Evolutionary conservation across 2,888 invertebrate species (phyloP), one percentile per base, ranked within the genome.

Genomic region (Nebria salina): DNA sequence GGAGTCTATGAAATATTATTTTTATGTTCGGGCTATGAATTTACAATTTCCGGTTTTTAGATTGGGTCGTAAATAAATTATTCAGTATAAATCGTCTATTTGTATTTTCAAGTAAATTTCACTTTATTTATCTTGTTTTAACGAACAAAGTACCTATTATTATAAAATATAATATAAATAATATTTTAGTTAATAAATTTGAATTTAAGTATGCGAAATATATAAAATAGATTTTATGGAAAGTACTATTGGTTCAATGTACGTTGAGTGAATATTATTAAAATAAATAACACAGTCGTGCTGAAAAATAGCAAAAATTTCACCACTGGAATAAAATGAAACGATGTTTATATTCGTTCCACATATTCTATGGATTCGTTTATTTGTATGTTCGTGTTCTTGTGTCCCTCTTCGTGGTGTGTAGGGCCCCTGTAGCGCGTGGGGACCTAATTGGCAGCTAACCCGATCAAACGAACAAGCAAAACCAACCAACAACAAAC

Each of bases 391-490:
- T 70, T 5, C 34, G 70, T 70, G 20, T 70, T 25, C n/a, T 66
- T n/a, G 8, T 66, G 13, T 7, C 20, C 11, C 70, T 34, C 20
- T 2, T 70, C 25, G 20, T 25, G 70, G 70, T 70, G 25, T 70
- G 70, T 70, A 34, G 70, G 11, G 70, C 54, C 70, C 70, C 70
- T 34, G 70, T 34, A 26, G 70, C 34, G 70, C 70, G 70, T 70
- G 70, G 70, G 70, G 70, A 70, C 70, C 70, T 70, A 70, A 70
- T 70, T 70, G 70, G 70, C 70, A 70, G 70, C 70, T 70, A 70
- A 70, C 70, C 70, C 70, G 70, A 70, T 70, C 70, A 70, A 25
- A 70, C 70, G 26, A 70, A 70, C 70, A 70, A 70, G 70, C 70
- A 70, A 70, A 25, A 26, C 20, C 26, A 26, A 26, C 70, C 25